These are phyloP conservation scores for Hypolimnas misippus DNA, from an alignment of 2,888 invertebrate genomes.

Conservation along the genomic window DNA sequence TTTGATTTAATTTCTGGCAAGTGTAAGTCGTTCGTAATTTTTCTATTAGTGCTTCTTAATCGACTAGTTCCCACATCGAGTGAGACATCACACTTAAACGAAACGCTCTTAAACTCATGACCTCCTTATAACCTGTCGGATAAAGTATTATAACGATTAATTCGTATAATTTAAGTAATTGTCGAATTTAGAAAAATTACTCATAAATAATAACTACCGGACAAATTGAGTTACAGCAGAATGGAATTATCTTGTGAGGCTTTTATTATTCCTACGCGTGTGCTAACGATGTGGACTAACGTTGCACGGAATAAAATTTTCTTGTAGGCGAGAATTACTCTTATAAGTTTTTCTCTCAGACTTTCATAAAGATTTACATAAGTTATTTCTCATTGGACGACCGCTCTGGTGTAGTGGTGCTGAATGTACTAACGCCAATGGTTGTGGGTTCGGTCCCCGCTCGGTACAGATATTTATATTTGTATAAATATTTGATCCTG, in stretches of 20 bases:
- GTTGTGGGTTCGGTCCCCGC: too few species aligned
- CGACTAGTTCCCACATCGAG: constrained; percentile 64
- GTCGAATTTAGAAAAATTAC: constrained; percentile 21
- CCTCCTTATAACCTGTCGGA: constrained; percentile 44
- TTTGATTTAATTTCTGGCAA: constrained; percentile 17
- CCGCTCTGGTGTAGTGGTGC: too few species aligned
- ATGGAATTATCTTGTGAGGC: neutral
- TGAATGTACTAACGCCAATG: too few species aligned
- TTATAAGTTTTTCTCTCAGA: too few species aligned
- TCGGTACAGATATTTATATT: too few species aligned
- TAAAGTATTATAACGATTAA: constrained; percentile 39
- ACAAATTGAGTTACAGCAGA: constrained; percentile 11
- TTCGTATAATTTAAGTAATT: constrained; percentile 33
- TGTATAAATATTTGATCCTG: too few species aligned
- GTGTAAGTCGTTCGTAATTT: constrained; percentile 48
- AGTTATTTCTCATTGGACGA: too few species aligned
- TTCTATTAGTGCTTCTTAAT: constrained; percentile 55
- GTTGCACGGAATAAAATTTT: too few species aligned
- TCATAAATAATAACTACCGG: constrained; percentile 15
- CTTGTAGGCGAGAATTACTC: too few species aligned
- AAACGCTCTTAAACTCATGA: constrained; percentile 43
- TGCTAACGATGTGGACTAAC: too few species aligned
- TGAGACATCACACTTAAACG: constrained; percentile 60
- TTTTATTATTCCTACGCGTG: too few species aligned
- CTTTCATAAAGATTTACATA: too few species aligned